phyloP scores from a whole-genome alignment of 1,140 invertebrate genomes.

The Drosophila oshimai region DNA sequence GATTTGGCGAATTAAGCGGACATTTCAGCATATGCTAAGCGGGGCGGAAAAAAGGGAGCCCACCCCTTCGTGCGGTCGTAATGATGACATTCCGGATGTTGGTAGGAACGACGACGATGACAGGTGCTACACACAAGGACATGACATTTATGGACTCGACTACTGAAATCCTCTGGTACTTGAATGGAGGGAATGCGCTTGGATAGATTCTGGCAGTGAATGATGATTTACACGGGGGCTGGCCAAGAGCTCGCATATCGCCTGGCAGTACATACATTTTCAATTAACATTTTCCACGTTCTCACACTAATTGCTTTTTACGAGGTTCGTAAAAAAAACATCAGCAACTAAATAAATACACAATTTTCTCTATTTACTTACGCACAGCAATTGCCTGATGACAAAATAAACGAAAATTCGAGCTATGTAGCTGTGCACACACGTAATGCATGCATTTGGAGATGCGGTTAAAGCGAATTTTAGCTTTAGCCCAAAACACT shows the following conservation, averaged over 20 bases:
- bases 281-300: slow-evolving; percentile 23
- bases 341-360: slow-evolving; percentile 29
- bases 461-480: slow-evolving; percentile 26
- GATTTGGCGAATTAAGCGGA: slow-evolving; percentile 30
- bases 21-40: slow-evolving; percentile 44
- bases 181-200: too few species aligned
- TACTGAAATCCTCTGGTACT: neutral
- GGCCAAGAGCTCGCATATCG: too few species aligned
- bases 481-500: neutral
- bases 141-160: slow-evolving; percentile 44
- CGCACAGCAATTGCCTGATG: slow-evolving; percentile 23
- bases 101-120: slow-evolving; percentile 12
- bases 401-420: slow-evolving; percentile 25
- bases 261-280: neutral
- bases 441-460: neutral
- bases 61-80: slow-evolving; percentile 18
- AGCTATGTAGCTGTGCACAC: neutral
- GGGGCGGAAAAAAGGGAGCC: neutral
- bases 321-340: slow-evolving; percentile 1
- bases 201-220: too few species aligned
- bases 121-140: slow-evolving; percentile 28
- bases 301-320: slow-evolving; percentile 48
- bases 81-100: slow-evolving; percentile 29
- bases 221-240: neutral
- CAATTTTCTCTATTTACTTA: slow-evolving; percentile 44